Evolutionary conservation across 2,888 invertebrate genomes (phyloP), one percentile per base, ranked within the genome.

Genomic region (Hemicrepidius hirtus): DNA sequence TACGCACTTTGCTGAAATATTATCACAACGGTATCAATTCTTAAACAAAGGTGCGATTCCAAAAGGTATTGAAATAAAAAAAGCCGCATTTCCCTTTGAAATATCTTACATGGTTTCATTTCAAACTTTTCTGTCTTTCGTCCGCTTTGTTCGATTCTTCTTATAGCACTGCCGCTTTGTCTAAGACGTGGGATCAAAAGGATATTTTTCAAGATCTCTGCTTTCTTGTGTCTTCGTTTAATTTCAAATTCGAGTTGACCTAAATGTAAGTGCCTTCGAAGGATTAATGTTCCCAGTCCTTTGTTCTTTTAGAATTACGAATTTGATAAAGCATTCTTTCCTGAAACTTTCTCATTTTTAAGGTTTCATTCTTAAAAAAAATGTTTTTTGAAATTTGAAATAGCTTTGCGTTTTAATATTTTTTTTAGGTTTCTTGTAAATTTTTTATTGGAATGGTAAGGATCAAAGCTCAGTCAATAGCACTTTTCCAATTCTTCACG

Each of bases 401-500:
- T 32, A 49, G 16, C 2, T 24, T 50, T 50, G 21, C 62, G n/a
- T n/a, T n/a, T n/a, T n/a, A n/a, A n/a, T n/a, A n/a, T n/a, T n/a
- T n/a, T n/a, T n/a, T n/a, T n/a, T n/a, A n/a, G n/a, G n/a, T n/a
- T n/a, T n/a, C n/a, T n/a, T n/a, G n/a, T n/a, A n/a, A 40, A 44
- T 63, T 65, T 66, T 71, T 71, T 71, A 71, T 71, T 66, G 66
- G 28, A 66, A 37, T 60, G 59, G 71, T 71, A 71, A 66, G 66
- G 60, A 49, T 53, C 62, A 71, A 73, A 73, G 64, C 64, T 73
- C 68, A 73, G 73, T 73, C 73, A 69, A 70, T 69, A 73, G 76
- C 73, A 76, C 74, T 73, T 77, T 78, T 78, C 76, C 78, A 78
- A 78, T 78, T 78, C 74, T 76, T 77, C 71, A 71, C 75, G 78